Evolutionary conservation across 1,140 invertebrate species (phyloP).

Genomic region (Drosophila erecta): DNA sequence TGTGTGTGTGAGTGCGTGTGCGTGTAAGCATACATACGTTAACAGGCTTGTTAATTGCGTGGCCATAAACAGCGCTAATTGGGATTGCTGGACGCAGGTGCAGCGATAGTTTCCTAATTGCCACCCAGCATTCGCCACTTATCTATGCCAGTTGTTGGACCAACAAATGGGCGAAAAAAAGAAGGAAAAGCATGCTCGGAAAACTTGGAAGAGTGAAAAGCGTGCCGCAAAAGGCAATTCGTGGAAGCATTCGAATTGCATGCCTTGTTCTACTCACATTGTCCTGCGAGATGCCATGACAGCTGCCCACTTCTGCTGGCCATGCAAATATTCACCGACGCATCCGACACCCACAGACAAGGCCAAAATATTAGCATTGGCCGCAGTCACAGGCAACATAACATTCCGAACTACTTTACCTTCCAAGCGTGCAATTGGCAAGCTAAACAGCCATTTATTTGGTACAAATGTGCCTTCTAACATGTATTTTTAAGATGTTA

Average conservation of each 20-base stretch:
- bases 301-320: slow-evolving; percentile 45
- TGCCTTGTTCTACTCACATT: slow-evolving; percentile 7
- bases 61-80: slow-evolving; percentile 61
- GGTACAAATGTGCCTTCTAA: too few relatives aligned
- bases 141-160: slow-evolving; percentile 26
- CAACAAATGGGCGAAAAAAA: slow-evolving; percentile 1
- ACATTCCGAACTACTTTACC: too few relatives aligned
- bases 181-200: not conserved
- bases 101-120: slow-evolving; percentile 38
- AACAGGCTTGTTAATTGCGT: slow-evolving; percentile 53
- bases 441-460: too few relatives aligned
- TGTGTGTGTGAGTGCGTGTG: slow-evolving; percentile 6
- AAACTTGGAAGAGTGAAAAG: slow-evolving; percentile 20
- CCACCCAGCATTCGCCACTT: slow-evolving; percentile 25
- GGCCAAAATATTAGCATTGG: not conserved
- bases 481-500: too few relatives aligned
- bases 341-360: slow-evolving; percentile 1
- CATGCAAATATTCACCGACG: slow-evolving; percentile 48
- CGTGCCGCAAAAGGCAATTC: slow-evolving; percentile 38
- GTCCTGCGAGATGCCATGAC: slow-evolving; percentile 33
- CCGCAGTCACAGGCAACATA: not conserved
- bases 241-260: slow-evolving; percentile 34
- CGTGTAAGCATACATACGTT: slow-evolving; percentile 41
- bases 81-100: slow-evolving; percentile 21
- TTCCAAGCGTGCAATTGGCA: too few relatives aligned